These are phyloP conservation scores for Trinectes maculatus DNA, from an alignment of 2,113 vertebrate species.

Conservation along the genomic window DNA sequence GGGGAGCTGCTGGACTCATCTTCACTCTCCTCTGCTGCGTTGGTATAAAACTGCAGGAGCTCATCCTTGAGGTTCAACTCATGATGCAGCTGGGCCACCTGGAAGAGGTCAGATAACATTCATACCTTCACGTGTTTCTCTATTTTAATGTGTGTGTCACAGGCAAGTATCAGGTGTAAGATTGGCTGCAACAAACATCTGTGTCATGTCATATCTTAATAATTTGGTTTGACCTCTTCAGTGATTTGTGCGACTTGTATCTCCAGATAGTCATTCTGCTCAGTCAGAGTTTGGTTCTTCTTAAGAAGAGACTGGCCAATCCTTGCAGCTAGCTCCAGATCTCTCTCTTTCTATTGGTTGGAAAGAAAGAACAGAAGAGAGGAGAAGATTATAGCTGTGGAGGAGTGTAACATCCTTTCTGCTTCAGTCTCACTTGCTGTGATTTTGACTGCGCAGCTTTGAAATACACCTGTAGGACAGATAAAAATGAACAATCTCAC, in stretches of 20 bases:
- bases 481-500: conserved; percentile 69
- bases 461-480: not conserved
- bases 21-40: conserved; percentile 90
- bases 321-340: conserved; percentile 94
- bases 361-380: not conserved
- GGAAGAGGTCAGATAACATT: not conserved
- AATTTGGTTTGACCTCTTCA: conserved; percentile 85
- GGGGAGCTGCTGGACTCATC: conserved; percentile 89
- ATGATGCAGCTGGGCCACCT: conserved; percentile 96
- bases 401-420: not conserved
- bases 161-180: not conserved
- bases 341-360: conserved; percentile 92
- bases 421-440: not conserved
- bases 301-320: conserved; percentile 96
- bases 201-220: not conserved
- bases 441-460: conserved; percentile 3
- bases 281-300: conserved; percentile 92
- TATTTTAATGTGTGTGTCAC: not conserved
- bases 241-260: conserved; percentile 93
- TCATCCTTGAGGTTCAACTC: conserved; percentile 98
- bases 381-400: not conserved
- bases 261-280: conserved; percentile 94
- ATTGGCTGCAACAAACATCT: not conserved
- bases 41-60: conserved; percentile 97
- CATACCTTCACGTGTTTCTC: not conserved